Evolutionary conservation across 2,113 vertebrate species (phyloP).

Genomic region (Sitta europaea): DNA sequence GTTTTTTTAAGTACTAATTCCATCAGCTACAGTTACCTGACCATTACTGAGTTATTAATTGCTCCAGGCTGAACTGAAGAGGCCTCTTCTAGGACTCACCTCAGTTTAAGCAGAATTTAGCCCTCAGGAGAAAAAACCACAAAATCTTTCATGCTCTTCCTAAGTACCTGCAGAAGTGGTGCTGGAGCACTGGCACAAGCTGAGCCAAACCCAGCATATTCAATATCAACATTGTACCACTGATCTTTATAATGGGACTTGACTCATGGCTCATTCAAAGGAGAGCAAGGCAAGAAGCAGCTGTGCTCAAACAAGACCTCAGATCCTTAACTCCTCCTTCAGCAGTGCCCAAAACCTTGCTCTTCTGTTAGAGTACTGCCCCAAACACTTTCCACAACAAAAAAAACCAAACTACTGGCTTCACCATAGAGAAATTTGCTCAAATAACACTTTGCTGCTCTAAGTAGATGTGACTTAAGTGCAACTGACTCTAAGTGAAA

Average conservation of each 20-base stretch:
- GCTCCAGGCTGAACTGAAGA: not conserved
- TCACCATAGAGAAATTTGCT: not conserved
- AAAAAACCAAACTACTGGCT: not conserved
- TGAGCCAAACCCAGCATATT: not conserved
- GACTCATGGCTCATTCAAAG: not conserved
- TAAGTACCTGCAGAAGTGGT: not conserved
- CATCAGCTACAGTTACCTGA: not conserved
- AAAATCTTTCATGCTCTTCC: not conserved
- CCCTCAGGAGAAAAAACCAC: not conserved
- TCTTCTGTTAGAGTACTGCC: not conserved
- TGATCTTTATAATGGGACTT: not conserved
- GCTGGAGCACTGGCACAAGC: not conserved
- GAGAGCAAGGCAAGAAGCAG: not conserved
- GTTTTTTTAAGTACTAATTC: not conserved
- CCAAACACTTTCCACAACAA: not conserved
- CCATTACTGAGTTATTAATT: not conserved
- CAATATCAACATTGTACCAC: not conserved
- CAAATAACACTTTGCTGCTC: not conserved
- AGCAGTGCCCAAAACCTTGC: not conserved
- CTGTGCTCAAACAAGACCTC: not conserved
- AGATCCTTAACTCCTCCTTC: not conserved
- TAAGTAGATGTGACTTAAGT: not conserved
- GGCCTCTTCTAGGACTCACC: not conserved
- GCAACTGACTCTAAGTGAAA: conserved; percentile 6
- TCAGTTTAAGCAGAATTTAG: not conserved